phyloP scores from a whole-genome alignment of 1,140 invertebrate species.

The Neodiprion virginianus region DNA sequence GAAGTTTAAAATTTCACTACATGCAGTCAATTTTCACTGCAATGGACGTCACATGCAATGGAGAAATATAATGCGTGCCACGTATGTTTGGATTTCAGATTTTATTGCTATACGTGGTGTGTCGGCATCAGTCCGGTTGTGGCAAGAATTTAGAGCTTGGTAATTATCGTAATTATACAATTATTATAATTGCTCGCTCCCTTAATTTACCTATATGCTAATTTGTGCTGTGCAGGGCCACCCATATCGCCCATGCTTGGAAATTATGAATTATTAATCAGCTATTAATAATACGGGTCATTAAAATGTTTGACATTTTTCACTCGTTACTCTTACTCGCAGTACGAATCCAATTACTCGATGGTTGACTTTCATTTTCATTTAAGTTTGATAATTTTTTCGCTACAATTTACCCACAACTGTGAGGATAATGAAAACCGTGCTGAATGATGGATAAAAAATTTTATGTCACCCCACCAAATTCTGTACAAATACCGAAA shows the following conservation, averaged over 20 bases:
- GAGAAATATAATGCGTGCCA: background rate
- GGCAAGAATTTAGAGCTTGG: background rate
- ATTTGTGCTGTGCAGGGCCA: slow-evolving; percentile 26
- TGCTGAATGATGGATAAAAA: background rate
- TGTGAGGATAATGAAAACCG: background rate
- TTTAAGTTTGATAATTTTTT: background rate
- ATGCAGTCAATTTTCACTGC: background rate
- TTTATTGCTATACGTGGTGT: background rate
- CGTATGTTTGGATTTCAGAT: background rate
- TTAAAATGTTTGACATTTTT: background rate
- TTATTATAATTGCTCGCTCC: slow-evolving; percentile 38
- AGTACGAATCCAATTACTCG: background rate
- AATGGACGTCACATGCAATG: background rate
- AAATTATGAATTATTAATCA: slow-evolving; percentile 46
- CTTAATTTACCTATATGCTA: slow-evolving; percentile 38
- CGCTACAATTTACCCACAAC: background rate
- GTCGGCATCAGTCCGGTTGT: background rate
- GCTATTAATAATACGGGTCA: background rate
- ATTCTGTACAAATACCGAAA: too few relatives aligned
- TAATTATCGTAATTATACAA: slow-evolving; percentile 40
- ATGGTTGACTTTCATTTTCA: background rate
- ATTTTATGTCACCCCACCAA: too few relatives aligned
- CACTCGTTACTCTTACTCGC: too few relatives aligned
- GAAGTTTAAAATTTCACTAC: background rate
- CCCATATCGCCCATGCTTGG: slow-evolving; percentile 22